Evolutionary conservation across 23 tunicate species (phyloP).

Genomic region (Botrylloides violaceus): DNA sequence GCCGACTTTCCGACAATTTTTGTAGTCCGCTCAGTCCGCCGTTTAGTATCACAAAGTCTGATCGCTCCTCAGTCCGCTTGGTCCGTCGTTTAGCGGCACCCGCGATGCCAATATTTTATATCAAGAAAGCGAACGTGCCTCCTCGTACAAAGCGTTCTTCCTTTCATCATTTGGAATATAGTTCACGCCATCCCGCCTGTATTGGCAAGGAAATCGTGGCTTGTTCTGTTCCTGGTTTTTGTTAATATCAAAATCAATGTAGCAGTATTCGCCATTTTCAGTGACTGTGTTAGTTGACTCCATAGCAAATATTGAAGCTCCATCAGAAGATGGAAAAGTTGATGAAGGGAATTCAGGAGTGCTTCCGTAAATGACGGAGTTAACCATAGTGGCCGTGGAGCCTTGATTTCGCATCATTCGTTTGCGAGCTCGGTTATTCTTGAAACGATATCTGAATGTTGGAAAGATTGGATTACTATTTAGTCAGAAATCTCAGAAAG

Average conservation of each 20-base stretch:
- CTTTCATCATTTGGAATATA: not conserved
- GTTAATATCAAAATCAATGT: not conserved
- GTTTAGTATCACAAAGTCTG: no score
- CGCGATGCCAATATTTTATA: no score
- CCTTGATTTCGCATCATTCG: not conserved
- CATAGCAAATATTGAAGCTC: no score
- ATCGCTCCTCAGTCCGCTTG: no score
- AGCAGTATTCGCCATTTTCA: not conserved
- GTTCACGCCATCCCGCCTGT: not conserved
- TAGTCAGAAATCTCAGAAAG: no score
- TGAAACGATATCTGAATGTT: not conserved
- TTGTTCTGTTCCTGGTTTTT: not conserved
- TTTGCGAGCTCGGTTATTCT: not conserved
- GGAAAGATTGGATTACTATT: no score
- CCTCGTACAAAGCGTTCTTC: not conserved
- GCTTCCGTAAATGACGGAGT: not conserved
- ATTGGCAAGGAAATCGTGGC: not conserved
- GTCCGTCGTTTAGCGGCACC: no score
- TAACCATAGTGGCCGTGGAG: not conserved
- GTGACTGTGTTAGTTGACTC: not conserved
- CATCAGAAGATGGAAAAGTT: not conserved
- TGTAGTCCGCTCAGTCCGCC: no score
- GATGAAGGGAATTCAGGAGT: not conserved
- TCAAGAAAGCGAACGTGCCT: no score
- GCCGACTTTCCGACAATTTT: no score